Evolutionary conservation across 1,140 invertebrate genomes (phyloP).

Genomic region (Cydia strobilella): DNA sequence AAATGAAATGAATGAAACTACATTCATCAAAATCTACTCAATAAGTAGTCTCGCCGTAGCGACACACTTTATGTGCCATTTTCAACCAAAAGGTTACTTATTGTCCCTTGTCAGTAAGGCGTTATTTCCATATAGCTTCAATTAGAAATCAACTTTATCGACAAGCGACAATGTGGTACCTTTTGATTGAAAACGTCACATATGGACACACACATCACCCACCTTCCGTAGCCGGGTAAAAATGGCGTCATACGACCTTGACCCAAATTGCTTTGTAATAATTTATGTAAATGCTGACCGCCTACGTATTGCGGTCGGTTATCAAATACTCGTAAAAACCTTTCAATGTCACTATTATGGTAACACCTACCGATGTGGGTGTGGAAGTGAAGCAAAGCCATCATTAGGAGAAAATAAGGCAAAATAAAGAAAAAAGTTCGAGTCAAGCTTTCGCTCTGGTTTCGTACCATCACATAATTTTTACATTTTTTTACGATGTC

Average conservation of each 20-base stretch:
- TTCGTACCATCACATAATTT: too few species aligned
- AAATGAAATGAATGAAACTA: not conserved
- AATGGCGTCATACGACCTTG: conserved; percentile 51
- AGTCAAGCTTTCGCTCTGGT: too few species aligned
- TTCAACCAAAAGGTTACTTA: too few species aligned
- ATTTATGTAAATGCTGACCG: conserved; percentile 60
- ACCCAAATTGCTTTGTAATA: conserved; percentile 57
- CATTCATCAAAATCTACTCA: not conserved
- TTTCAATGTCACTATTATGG: conserved; percentile 25
- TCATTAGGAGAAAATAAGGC: not conserved
- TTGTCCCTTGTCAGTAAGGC: too few species aligned
- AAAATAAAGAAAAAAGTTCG: too few species aligned
- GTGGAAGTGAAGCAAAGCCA: not conserved
- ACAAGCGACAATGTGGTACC: too few species aligned
- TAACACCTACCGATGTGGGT: not conserved
- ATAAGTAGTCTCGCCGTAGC: not conserved
- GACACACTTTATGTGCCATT: too few species aligned
- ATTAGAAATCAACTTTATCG: too few species aligned
- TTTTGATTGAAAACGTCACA: too few species aligned
- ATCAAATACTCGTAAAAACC: conserved; percentile 29
- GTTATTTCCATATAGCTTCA: too few species aligned
- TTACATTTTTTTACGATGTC: too few species aligned
- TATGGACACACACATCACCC: not conserved
- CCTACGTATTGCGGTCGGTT: conserved; percentile 46
- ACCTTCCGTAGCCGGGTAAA: conserved; percentile 2